These are phyloP conservation scores for Equus przewalskii DNA, from an alignment of 2,113 vertebrate genomes.

Conservation along the genomic window DNA sequence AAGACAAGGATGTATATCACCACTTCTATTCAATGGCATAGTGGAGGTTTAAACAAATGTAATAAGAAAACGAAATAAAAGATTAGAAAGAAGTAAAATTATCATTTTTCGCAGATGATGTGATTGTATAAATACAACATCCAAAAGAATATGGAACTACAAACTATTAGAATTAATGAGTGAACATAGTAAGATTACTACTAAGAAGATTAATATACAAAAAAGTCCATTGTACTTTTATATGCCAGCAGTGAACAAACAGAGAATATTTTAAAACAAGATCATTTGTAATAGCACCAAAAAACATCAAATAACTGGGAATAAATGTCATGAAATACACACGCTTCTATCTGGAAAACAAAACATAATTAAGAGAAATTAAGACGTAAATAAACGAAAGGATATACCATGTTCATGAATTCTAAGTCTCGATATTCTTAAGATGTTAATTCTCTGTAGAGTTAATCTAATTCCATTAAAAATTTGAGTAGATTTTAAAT, in stretches of 20 bases:
- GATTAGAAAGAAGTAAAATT: not conserved
- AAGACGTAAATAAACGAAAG: not conserved
- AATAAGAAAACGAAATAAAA: not conserved
- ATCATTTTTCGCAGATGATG: not conserved
- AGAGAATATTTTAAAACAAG: not conserved
- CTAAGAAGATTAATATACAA: not conserved
- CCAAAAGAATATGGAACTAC: not conserved
- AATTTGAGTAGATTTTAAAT: constrained; percentile 4
- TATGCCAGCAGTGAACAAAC: not conserved
- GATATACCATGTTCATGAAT: not conserved
- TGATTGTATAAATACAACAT: not conserved
- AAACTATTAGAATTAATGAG: not conserved
- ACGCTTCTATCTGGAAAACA: not conserved
- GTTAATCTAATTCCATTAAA: not conserved
- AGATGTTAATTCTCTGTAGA: not conserved
- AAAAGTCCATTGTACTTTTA: not conserved
- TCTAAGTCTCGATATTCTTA: not conserved
- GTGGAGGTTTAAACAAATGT: not conserved
- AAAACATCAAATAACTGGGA: not conserved
- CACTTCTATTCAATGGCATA: not conserved
- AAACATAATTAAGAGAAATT: not conserved
- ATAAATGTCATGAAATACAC: not conserved
- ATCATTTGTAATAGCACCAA: not conserved
- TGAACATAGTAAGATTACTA: not conserved
- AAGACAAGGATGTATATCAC: not conserved